Evolutionary conservation across 2,888 invertebrate genomes (phyloP), one percentile per base, ranked within the genome.

Genomic region (Perizoma flavofasciatum): DNA sequence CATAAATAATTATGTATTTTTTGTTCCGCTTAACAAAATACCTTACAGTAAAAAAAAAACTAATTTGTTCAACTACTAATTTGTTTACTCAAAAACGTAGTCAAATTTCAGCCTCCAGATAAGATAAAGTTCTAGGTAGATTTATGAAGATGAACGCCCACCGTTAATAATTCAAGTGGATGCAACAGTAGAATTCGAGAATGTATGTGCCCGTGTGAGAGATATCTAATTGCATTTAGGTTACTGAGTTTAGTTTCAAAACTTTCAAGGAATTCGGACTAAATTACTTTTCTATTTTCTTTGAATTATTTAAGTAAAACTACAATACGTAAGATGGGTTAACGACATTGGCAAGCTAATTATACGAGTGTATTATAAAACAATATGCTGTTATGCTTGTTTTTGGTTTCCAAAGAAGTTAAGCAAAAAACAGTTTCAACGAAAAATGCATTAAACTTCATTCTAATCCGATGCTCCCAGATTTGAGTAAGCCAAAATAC

Each of bases 211-310:
- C 66, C 69, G 68, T 67, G 65, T 59, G 65, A 69, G 67, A 70
- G 60, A 61, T 67, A 72, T 77, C 65, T 79, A 81, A 82, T 82
- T 81, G 79, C 75, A 81, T 82, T 81, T 73, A 64, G 77, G 76
- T 75, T 76, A 75, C 71, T 60, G 65, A 67, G 71, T 70, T 66
- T 68, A 66, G 58, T 48, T 61, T 61, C 22, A 22, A 22, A 3
- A 22, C 22, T 22, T 22, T 22, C 22, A 63, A 66, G 61, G 66
- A 61, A 69, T 75, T 69, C 68, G 68, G 68, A 65, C 66, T 70
- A 60, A 49, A 40, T 63, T 59, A 40, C 49, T 50, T 57, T 51
- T 51, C 51, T 48, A 63, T 61, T 65, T 59, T 47, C 57, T 46
- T 45, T 51, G 49, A 52, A 52, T 55, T 57, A 58, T 58, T 44